Evolutionary conservation across 2,888 invertebrate species (phyloP).

Genomic region (Myathropa florea): DNA sequence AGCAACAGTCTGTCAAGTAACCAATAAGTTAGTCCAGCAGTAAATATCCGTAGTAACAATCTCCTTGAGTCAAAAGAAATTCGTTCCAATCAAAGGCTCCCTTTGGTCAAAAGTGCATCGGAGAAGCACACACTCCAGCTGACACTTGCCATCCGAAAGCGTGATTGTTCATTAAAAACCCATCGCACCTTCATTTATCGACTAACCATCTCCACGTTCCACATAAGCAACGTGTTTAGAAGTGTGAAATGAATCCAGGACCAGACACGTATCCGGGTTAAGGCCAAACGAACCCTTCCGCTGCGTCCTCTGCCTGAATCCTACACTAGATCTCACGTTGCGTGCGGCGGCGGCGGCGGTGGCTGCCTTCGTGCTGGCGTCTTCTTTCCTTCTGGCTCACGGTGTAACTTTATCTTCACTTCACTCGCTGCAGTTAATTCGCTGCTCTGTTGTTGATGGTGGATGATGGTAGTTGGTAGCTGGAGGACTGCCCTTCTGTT

Average conservation of each 20-base stretch:
- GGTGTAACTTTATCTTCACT: constrained; percentile 15
- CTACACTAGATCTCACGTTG: neutral
- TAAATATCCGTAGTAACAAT: too few species aligned
- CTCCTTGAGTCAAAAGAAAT: too few species aligned
- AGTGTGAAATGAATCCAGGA: neutral
- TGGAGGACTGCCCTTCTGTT: neutral
- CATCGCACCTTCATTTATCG: neutral
- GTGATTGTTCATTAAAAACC: neutral
- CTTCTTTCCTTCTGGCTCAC: neutral
- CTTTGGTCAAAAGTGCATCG: neutral
- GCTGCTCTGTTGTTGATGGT: constrained; percentile 8
- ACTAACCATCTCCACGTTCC: neutral
- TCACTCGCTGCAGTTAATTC: constrained; percentile 24
- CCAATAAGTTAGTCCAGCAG: too few species aligned
- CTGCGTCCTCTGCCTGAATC: neutral
- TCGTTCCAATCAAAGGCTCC: neutral
- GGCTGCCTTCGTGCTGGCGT: neutral
- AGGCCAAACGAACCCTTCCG: neutral
- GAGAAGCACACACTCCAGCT: neutral
- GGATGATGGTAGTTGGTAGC: neutral
- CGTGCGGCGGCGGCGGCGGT: neutral
- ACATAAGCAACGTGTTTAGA: neutral
- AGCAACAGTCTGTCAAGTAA: too few species aligned
- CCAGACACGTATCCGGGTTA: neutral
- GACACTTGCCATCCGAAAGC: neutral